Evolutionary conservation across 2,888 invertebrate genomes (phyloP).

Genomic region (Limnephilus auricula): DNA sequence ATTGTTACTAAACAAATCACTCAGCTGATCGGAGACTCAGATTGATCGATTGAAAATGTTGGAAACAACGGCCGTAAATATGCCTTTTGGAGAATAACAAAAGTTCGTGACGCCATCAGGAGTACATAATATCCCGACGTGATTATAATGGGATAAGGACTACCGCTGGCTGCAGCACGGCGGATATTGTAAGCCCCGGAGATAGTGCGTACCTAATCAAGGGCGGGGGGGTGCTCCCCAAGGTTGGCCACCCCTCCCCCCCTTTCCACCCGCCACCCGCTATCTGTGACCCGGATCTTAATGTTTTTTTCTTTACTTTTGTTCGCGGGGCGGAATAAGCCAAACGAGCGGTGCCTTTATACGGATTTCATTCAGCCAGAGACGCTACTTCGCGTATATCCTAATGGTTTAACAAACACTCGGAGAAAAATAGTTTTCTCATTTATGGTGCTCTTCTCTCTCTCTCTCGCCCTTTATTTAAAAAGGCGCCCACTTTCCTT

Average conservation of each 20-base stretch:
- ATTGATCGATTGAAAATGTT: no score
- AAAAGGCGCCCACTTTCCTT: slow-evolving; percentile 39
- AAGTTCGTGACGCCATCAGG: not conserved
- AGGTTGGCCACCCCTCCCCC: slow-evolving; percentile 33
- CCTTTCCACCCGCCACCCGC: not conserved
- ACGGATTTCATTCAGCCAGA: slow-evolving; percentile 54
- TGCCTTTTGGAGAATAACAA: not conserved
- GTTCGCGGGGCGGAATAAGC: slow-evolving; percentile 58
- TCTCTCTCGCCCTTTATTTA: slow-evolving; percentile 40
- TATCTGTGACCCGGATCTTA: slow-evolving; percentile 65
- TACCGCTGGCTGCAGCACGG: not conserved
- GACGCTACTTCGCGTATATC: slow-evolving; percentile 31
- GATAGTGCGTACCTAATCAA: slow-evolving; percentile 13
- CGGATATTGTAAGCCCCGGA: slow-evolving; percentile 7
- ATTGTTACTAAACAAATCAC: no score
- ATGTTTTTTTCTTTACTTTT: slow-evolving; percentile 64
- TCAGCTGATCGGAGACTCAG: no score
- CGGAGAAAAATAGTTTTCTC: slow-evolving; percentile 45
- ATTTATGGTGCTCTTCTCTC: slow-evolving; percentile 32
- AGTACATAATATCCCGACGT: not conserved
- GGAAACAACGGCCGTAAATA: no score
- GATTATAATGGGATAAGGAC: not conserved
- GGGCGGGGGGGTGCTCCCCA: slow-evolving; percentile 4
- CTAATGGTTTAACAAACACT: slow-evolving; percentile 51
- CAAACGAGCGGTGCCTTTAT: slow-evolving; percentile 53